These are phyloP conservation scores for Orthonychiurus folsomi DNA, from an alignment of 2,888 invertebrate species.

Conservation along the genomic window DNA sequence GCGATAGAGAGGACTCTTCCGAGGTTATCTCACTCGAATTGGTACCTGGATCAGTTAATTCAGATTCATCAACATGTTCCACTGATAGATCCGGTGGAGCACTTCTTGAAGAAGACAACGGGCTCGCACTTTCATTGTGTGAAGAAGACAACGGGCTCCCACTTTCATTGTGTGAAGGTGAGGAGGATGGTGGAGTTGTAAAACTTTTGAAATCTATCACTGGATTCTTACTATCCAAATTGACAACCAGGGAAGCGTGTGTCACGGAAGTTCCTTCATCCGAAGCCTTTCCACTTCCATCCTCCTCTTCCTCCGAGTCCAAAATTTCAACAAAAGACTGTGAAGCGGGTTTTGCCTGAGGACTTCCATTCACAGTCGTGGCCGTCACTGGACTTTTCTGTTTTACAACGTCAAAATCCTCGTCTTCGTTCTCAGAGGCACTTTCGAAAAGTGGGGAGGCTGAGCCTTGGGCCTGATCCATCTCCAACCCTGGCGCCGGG, in stretches of 20 bases:
- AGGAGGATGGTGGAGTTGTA: not conserved
- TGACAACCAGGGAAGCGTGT: slow-evolving; percentile 5
- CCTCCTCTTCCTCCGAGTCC: not conserved
- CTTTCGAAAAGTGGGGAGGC: not conserved
- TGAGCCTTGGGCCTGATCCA: no score
- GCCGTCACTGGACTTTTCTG: not conserved
- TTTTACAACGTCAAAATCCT: no score
- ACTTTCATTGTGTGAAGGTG: not conserved
- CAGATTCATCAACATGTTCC: not conserved
- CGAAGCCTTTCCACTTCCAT: no score
- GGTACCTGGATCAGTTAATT: not conserved
- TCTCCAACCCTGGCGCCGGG: not conserved
- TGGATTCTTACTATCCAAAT: not conserved
- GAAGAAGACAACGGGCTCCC: slow-evolving; percentile 7
- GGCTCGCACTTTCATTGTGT: slow-evolving; percentile 6
- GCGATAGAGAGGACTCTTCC: not conserved
- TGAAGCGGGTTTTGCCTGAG: not conserved
- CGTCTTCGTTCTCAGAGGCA: not conserved
- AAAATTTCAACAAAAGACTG: not conserved
- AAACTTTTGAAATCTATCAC: not conserved
- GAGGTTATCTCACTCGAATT: not conserved
- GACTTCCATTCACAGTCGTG: not conserved
- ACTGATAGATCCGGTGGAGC: slow-evolving; percentile 19
- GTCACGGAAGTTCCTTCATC: not conserved
- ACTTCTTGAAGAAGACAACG: slow-evolving; percentile 18